Evolutionary conservation across 2,888 invertebrate genomes (phyloP).

Genomic region (Nephrotoma appendiculata): DNA sequence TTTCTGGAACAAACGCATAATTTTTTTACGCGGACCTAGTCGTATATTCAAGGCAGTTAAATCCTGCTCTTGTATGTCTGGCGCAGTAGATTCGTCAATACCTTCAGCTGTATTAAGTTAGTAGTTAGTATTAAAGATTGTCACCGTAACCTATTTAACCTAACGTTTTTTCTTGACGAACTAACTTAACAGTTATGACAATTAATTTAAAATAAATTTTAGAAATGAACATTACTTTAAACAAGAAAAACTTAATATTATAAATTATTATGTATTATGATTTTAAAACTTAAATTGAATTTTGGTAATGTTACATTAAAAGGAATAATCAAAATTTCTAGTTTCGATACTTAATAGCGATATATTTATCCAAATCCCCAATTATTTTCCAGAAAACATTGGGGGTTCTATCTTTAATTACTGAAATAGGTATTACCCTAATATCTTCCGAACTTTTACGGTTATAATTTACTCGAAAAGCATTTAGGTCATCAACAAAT

Average conservation of each 20-base stretch:
- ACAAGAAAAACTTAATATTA: too few relatives aligned
- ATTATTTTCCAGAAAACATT: background rate
- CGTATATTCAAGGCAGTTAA: constrained; percentile 1
- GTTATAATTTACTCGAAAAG: constrained; percentile 1
- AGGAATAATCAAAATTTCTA: too few relatives aligned
- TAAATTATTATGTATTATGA: too few relatives aligned
- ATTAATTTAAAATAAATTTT: too few relatives aligned
- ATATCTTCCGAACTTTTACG: background rate
- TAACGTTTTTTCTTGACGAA: background rate
- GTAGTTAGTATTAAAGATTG: background rate
- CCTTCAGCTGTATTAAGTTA: background rate
- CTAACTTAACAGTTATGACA: background rate
- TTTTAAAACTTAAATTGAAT: too few relatives aligned
- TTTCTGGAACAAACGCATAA: background rate
- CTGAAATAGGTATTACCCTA: too few relatives aligned
- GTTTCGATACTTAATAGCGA: constrained; percentile 4
- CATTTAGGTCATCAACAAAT: constrained; percentile 4
- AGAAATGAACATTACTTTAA: too few relatives aligned
- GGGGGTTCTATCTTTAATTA: background rate
- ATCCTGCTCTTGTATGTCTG: constrained; percentile 3
- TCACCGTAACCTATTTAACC: constrained; percentile 12
- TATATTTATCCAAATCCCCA: background rate
- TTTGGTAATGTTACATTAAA: background rate
- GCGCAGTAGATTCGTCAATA: constrained; percentile 1
- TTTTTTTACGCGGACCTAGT: constrained; percentile 4